Evolutionary conservation across 2,888 invertebrate genomes (phyloP).

Genomic region (Sabatieria punctata): DNA sequence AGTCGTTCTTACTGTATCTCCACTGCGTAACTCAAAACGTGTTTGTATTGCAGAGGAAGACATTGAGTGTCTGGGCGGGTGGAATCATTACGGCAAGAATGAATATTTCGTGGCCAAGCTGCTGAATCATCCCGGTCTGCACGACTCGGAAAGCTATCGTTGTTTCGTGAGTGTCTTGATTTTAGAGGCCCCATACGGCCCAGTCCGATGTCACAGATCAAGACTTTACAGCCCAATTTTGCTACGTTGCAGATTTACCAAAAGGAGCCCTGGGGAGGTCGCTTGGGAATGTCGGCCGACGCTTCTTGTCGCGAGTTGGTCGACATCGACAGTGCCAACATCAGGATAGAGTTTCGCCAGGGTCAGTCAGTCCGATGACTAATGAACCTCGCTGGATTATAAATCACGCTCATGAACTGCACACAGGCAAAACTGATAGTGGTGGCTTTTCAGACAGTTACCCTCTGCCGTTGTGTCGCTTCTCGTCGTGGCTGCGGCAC

Average conservation of each 20-base stretch:
- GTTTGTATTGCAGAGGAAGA: too few species aligned
- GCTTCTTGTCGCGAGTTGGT: neutral
- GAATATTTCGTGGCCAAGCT: neutral
- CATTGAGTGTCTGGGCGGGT: too few species aligned
- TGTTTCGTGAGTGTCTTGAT: neutral
- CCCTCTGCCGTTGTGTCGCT: neutral
- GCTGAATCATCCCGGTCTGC: neutral
- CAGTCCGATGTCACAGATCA: too few species aligned
- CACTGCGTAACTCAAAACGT: too few species aligned
- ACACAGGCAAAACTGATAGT: too few species aligned
- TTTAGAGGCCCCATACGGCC: too few species aligned
- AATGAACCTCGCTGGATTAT: neutral
- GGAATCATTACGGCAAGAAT: too few species aligned
- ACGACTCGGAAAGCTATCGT: neutral
- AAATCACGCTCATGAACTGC: too few species aligned
- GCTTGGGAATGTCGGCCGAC: neutral
- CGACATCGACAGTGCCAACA: neutral
- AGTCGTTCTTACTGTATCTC: too few species aligned
- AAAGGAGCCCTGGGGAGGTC: neutral
- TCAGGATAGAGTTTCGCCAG: neutral
- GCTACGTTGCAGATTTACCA: constrained; percentile 1
- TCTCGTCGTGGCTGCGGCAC: neutral
- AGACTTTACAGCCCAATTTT: too few species aligned
- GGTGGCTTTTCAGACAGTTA: too few species aligned
- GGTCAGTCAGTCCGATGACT: neutral